These are phyloP conservation scores for Carduelis carduelis DNA, from an alignment of 2,797 vertebrate genomes.

Conservation along the genomic window DNA sequence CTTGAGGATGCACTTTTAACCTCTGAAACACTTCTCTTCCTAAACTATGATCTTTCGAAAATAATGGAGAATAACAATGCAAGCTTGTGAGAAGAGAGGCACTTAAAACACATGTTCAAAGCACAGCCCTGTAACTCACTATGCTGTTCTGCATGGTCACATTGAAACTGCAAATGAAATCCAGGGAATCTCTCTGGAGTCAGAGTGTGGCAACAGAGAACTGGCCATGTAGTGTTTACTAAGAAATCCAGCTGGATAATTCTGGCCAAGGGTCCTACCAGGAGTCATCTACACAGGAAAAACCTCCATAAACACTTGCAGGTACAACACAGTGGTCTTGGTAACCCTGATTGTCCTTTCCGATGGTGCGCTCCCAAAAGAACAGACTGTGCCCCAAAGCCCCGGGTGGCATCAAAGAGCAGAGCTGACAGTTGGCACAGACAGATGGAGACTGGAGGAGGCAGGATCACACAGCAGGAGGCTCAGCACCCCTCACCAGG, in stretches of 20 bases:
- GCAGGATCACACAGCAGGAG: not conserved
- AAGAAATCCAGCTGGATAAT: not conserved
- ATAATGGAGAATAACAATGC: not conserved
- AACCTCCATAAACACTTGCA: not conserved
- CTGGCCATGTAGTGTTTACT: not conserved
- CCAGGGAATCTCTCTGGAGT: not conserved
- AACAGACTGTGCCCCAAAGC: not conserved
- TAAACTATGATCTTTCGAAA: not conserved
- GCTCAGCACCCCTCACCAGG: constrained; percentile 36
- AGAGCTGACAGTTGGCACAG: not conserved
- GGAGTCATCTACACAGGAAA: not conserved
- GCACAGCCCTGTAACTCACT: not conserved
- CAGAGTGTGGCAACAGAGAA: not conserved
- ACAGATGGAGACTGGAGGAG: constrained; percentile 33
- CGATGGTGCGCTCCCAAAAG: not conserved
- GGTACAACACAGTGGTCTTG: not conserved
- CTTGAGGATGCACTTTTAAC: not conserved
- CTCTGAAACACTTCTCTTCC: not conserved
- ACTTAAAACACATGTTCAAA: not conserved
- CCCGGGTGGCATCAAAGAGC: not conserved
- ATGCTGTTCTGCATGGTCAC: not conserved
- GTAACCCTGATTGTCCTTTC: not conserved
- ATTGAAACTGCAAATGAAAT: not conserved
- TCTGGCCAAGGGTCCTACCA: not conserved
- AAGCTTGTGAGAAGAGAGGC: not conserved